Base-by-base conservation (phyloP, 2,113 vertebrate genomes). In the Penelope pileata region DNA sequence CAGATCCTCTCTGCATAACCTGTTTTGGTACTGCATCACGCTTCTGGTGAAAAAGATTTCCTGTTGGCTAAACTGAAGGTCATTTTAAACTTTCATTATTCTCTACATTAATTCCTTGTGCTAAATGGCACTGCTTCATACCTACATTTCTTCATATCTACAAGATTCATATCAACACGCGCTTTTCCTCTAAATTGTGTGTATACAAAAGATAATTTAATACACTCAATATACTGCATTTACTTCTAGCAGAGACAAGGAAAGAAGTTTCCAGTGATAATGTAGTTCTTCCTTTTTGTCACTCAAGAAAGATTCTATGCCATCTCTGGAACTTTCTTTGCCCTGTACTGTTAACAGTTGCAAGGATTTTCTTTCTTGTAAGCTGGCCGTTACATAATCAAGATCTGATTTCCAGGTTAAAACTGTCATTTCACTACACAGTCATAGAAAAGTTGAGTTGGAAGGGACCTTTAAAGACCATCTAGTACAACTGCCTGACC, bases 161-260 rank as follows among this genome's bases (percentile, higher is more conserved):
- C n/a, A n/a, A n/a, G n/a, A n/a, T n/a, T n/a, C n/a, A n/a, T n/a
- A n/a, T n/a, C n/a, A n/a, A n/a, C n/a, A n/a, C n/a, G 22, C 18
- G 12, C 47, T 72, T 72, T 73, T 45, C 18, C 21, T 66, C 21
- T 43, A 30, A 30, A 58, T 58, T 48, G 12, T 22, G 19, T 34
- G 8, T 62, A 42, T 42, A n/a, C 7, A 40, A 74, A 13, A 76
- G 24, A n/a, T 38, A n/a, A 2, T 64, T 81, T 38, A 68, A 34
- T 68, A 3, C 11, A n/a, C 21, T 68, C 0, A 0, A 29, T 47
- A 50, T 74, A 53, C 4, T 60, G 15, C 4, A 24, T 50, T 27
- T 85, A 29, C 81, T 78, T 85, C 15, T 29, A 32, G 3, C 12
- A 54, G 27, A 59, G 12, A 81, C 6, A 30, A 76, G 59, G 30